These are phyloP conservation scores for Trichacis sp. DNA, from an alignment of 2,888 invertebrate species.

Conservation along the genomic window DNA sequence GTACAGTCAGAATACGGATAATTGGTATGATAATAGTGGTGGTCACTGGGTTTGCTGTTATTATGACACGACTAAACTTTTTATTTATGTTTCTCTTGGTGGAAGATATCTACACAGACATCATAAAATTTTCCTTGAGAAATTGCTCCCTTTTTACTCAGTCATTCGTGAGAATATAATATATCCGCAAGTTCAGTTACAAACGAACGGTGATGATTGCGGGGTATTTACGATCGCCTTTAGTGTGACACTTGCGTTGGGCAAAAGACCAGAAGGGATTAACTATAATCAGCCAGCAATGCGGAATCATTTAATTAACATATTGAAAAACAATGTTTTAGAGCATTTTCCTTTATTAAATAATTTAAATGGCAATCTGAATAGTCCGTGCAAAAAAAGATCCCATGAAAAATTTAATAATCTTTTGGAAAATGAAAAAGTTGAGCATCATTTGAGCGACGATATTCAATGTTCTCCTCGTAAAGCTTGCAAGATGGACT, in stretches of 20 bases:
- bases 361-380: too few relatives aligned
- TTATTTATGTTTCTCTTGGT: background rate
- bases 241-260: background rate
- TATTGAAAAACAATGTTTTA: background rate
- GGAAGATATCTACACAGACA: background rate
- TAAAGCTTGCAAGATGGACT: too few relatives aligned
- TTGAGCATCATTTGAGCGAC: too few relatives aligned
- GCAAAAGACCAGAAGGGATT: background rate
- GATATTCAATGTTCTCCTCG: too few relatives aligned
- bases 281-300: background rate
- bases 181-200: background rate
- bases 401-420: too few relatives aligned
- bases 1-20: too few relatives aligned
- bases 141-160: conserved; percentile 1
- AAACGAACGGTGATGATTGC: background rate
- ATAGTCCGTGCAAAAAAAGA: too few relatives aligned
- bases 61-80: background rate
- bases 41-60: too few relatives aligned
- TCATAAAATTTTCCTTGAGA: background rate
- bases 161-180: background rate
- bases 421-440: too few relatives aligned
- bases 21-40: too few relatives aligned
- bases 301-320: background rate
- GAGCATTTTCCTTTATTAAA: background rate
- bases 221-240: background rate